Conservation (phyloP, 1,140 invertebrate genomes). For the Plectrocnemia conspersa region DNA sequence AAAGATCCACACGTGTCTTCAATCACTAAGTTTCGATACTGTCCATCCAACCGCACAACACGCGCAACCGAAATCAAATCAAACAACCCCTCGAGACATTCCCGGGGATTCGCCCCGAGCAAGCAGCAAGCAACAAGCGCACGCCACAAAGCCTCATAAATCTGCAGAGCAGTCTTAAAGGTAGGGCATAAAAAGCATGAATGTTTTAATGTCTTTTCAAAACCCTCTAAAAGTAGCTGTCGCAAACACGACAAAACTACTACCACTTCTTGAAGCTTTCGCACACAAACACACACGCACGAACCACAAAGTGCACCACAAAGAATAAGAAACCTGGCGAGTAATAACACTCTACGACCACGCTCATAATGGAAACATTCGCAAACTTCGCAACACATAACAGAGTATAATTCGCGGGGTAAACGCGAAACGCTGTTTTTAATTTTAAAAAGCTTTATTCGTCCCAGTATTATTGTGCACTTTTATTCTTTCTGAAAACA, state of each 20-base stretch:
- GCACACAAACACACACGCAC: not conserved
- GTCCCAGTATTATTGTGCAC: conserved; percentile 6
- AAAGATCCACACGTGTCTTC: no score
- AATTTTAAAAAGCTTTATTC: conserved; percentile 15
- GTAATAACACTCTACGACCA: conserved; percentile 13
- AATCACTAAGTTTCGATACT: no score
- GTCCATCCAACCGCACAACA: no score
- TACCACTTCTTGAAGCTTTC: not conserved
- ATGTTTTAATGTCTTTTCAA: conserved; percentile 11
- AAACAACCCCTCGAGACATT: no score
- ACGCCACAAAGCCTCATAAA: no score
- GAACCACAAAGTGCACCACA: conserved; percentile 5
- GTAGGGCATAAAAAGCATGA: no score
- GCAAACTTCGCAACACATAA: conserved; percentile 17
- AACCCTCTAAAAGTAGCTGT: not conserved
- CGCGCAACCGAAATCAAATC: no score
- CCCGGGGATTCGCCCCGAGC: no score
- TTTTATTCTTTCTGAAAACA: not conserved
- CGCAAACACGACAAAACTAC: not conserved
- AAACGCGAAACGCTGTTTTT: conserved; percentile 21
- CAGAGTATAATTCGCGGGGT: conserved; percentile 16
- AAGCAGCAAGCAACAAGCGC: no score
- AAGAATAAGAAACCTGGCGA: conserved; percentile 14
- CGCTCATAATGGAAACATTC: conserved; percentile 21
- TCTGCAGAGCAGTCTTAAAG: no score